Conservation (phyloP, 2,888 invertebrate species). For the Lepidochrysops patricia region DNA sequence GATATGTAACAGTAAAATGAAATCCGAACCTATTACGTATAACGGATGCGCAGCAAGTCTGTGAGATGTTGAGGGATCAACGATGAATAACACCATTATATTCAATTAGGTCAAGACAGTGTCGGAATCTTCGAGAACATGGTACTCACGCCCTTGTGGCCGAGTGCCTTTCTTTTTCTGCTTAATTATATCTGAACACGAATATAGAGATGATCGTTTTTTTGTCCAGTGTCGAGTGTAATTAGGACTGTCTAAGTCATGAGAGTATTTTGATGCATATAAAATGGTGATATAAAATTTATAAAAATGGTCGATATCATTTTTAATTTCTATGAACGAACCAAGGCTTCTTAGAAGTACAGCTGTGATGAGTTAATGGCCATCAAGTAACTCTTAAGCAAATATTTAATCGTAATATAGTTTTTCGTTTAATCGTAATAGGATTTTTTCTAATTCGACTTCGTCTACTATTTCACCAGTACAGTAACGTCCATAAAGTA, state of each 20-base stretch:
- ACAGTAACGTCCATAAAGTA: neutral
- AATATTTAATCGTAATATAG: too few relatives aligned
- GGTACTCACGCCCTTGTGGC: constrained; percentile 55
- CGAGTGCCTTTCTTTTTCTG: constrained; percentile 63
- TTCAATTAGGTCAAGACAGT: constrained; percentile 70
- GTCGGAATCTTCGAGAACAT: constrained; percentile 62
- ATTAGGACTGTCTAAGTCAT: constrained; percentile 1
- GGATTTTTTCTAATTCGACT: neutral
- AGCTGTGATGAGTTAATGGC: neutral
- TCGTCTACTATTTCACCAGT: neutral
- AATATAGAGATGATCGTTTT: constrained; percentile 41
- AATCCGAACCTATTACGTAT: constrained; percentile 33
- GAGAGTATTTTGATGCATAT: neutral
- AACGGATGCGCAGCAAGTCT: constrained; percentile 30
- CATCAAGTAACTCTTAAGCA: too few relatives aligned
- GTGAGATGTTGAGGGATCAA: constrained; percentile 51
- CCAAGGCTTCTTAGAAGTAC: neutral
- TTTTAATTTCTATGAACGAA: neutral
- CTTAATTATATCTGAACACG: constrained; percentile 62
- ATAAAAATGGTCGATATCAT: neutral
- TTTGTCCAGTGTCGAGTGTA: constrained; percentile 5
- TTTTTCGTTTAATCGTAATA: too few relatives aligned
- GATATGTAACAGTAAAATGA: constrained; percentile 47
- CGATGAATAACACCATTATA: constrained; percentile 67
- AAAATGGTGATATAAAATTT: neutral